These are phyloP conservation scores for Hemitrygon akajei DNA, from an alignment of 2,797 vertebrate genomes.

Conservation along the genomic window DNA sequence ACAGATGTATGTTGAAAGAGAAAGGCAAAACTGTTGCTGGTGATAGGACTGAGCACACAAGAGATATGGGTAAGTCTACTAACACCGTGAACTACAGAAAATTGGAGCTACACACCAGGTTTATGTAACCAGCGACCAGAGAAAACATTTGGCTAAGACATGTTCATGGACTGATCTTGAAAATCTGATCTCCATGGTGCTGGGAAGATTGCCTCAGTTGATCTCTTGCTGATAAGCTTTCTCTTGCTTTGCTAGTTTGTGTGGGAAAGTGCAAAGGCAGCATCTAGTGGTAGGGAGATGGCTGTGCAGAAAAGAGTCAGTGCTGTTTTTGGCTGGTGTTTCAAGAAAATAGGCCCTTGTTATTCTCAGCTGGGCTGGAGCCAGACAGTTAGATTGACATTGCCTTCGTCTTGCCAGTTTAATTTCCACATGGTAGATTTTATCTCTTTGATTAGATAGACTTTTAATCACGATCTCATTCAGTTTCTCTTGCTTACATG, in stretches of 20 bases:
- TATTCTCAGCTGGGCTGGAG: not conserved
- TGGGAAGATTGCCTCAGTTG: not conserved
- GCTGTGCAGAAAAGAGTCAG: not conserved
- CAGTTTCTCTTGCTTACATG: not conserved
- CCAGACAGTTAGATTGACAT: slow-evolving; percentile 10
- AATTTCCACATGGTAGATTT: slow-evolving; percentile 28
- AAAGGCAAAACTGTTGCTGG: too few species aligned
- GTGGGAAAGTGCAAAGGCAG: not conserved
- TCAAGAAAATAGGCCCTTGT: not conserved
- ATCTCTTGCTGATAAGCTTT: not conserved
- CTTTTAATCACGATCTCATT: slow-evolving; percentile 9
- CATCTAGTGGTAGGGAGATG: slow-evolving; percentile 17
- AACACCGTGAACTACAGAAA: too few species aligned
- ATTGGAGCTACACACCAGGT: too few species aligned
- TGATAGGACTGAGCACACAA: too few species aligned
- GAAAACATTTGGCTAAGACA: too few species aligned
- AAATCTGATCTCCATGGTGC: not conserved
- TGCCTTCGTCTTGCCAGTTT: not conserved
- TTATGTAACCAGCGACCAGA: too few species aligned
- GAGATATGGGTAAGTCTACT: too few species aligned
- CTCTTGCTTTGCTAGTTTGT: not conserved
- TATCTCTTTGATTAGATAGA: slow-evolving; percentile 7
- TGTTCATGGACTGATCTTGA: not conserved
- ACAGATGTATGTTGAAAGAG: too few species aligned
- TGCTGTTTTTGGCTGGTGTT: not conserved